A percentile compares a stretch with the other conserved stretches of the same genome.
Evolutionary conservation across 2,113 vertebrate species (phyloP).

Genomic region (Stegastes partitus): DNA sequence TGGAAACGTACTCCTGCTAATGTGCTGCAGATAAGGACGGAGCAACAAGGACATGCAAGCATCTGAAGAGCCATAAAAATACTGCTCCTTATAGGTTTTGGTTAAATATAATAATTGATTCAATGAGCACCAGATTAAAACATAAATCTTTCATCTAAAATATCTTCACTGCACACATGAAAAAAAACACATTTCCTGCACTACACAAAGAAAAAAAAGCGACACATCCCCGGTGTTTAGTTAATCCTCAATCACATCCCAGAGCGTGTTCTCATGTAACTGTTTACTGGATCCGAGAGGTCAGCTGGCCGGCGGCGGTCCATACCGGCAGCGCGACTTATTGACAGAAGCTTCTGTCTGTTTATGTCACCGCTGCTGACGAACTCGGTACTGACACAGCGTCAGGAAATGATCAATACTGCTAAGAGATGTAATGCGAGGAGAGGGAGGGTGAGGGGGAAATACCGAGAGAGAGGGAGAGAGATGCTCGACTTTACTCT

Average conservation of each 20-base stretch:
- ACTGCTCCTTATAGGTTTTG: no score
- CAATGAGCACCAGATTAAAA: no score
- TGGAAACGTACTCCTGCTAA: neutral
- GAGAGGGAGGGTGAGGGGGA: neutral
- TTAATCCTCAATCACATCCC: neutral
- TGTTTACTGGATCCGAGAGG: slow-evolving; percentile 29
- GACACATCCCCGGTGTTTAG: neutral
- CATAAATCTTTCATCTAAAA: no score
- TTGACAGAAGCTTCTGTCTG: slow-evolving; percentile 62
- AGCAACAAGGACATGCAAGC: neutral
- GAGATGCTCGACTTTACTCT: neutral
- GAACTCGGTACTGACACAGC: slow-evolving; percentile 64
- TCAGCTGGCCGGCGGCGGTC: slow-evolving; percentile 26
- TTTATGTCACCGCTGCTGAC: slow-evolving; percentile 75
- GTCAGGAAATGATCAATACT: slow-evolving; percentile 78
- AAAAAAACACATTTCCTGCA: no score
- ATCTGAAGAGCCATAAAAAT: neutral
- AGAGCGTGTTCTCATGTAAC: neutral
- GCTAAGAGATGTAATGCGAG: slow-evolving; percentile 71
- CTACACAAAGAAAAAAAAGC: no score
- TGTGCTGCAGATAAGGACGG: no score
- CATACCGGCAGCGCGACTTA: slow-evolving; percentile 62
- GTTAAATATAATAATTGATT: no score
- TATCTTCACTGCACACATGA: no score
- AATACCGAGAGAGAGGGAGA: neutral